phyloP scores from a whole-genome alignment of 2,888 invertebrate genomes.

The Heterodera filipjevi region DNA sequence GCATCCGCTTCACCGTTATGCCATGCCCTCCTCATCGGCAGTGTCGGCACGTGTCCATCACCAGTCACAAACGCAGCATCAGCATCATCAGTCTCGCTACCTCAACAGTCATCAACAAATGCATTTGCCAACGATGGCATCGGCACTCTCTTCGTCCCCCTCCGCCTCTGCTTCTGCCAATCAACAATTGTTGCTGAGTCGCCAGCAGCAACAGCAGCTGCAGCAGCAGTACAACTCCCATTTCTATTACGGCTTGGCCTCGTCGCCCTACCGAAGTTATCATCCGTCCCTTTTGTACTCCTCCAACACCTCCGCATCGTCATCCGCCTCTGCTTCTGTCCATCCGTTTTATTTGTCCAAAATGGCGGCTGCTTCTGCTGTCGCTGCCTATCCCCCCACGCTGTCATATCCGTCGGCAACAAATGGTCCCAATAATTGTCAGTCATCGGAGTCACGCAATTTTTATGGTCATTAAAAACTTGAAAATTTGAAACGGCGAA shows the following conservation, averaged over 20 bases:
- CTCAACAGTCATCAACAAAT: background rate
- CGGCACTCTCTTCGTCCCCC: background rate
- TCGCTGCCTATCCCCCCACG: background rate
- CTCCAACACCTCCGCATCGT: background rate
- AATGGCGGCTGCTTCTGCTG: background rate
- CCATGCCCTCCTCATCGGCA: background rate
- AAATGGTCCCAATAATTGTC: background rate
- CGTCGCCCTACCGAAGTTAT: background rate
- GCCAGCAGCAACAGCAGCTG: background rate
- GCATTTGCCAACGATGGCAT: background rate
- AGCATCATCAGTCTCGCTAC: background rate
- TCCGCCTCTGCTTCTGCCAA: background rate
- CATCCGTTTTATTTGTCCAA: background rate
- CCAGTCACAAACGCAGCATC: no score
- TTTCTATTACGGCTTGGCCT: background rate
- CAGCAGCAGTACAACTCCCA: background rate
- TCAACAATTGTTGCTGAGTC: background rate
- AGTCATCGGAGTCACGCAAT: background rate
- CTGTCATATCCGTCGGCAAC: background rate
- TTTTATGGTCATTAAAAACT: background rate
- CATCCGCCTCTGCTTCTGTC: background rate
- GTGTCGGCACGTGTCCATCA: background rate
- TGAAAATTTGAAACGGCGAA: no score
- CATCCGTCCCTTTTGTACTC: background rate
- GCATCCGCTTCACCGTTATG: slow-evolving; percentile 15